Evolutionary conservation across 1,140 invertebrate species (phyloP).

Genomic region (Musca vetustissima): DNA sequence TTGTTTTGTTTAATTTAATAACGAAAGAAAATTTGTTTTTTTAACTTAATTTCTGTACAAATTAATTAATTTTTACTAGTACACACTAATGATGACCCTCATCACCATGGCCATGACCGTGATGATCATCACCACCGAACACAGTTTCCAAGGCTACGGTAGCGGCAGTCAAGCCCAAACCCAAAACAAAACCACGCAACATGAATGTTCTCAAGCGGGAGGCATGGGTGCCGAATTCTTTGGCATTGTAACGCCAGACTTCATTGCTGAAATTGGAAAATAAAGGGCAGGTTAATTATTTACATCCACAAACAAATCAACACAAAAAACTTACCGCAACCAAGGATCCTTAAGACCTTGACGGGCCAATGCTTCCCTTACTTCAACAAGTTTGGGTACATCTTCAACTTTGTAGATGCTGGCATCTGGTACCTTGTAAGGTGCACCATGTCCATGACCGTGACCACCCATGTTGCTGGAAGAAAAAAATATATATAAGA

Average conservation of each 20-base stretch:
- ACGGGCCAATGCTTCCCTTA: slow-evolving; percentile 63
- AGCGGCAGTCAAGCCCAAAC: slow-evolving; percentile 63
- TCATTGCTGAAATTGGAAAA: slow-evolving; percentile 64
- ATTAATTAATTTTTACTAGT: slow-evolving; percentile 26
- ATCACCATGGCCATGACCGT: slow-evolving; percentile 43
- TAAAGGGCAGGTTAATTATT: neutral
- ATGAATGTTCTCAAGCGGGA: slow-evolving; percentile 49
- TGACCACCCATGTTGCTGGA: slow-evolving; percentile 58
- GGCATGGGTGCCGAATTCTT: slow-evolving; percentile 55
- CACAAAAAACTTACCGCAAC: slow-evolving; percentile 67
- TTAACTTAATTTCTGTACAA: too few relatives aligned
- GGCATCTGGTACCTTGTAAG: slow-evolving; percentile 67
- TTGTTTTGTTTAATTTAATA: slow-evolving; percentile 4
- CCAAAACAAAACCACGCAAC: slow-evolving; percentile 63
- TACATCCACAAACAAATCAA: neutral
- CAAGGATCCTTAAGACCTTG: slow-evolving; percentile 78
- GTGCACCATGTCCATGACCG: slow-evolving; percentile 55
- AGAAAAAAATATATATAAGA: neutral
- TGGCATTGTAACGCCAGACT: slow-evolving; percentile 68
- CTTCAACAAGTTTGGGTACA: slow-evolving; percentile 62
- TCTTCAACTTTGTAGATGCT: slow-evolving; percentile 74
- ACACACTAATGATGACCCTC: slow-evolving; percentile 45
- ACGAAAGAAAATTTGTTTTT: neutral
- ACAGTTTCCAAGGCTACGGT: slow-evolving; percentile 64
- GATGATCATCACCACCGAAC: slow-evolving; percentile 47